Evolutionary conservation across 2,888 invertebrate species (phyloP), one percentile per base, ranked within the genome.

Genomic region (Colostygia pectinataria): DNA sequence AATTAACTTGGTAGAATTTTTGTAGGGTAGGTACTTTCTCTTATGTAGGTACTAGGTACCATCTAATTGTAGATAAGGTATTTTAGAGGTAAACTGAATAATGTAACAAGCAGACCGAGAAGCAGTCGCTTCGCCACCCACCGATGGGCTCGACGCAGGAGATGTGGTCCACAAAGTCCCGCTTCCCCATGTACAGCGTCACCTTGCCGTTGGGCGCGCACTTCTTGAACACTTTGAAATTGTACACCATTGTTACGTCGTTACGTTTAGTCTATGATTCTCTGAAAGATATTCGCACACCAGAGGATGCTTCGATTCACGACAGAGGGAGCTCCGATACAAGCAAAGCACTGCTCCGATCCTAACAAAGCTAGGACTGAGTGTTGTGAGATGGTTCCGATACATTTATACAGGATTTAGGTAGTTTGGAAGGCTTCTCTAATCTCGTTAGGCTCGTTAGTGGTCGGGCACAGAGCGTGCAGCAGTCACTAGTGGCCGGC

Each of bases 191-290:
- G 68, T 97, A 97, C 65, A 97, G 86, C 28, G 96, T 95, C 66
- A 97, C 83, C 90, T 97, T 96, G 59, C 95, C 95, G 83, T 97
- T 97, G 36, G 97, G 96, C 29, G 97, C 94, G 71, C 94, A 93
- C 91, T 97, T 97, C 86, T 97, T 97, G 85, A 95, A 97, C 74
- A 97, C 97, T 84, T 96, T 95, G 81, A 97, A 97, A 79, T 96
- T 97, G 71, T 94, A 95, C 77, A 97, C 97, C 97, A 97, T 97
- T 57, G 79, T 92, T 69, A 28, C n/a, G 50, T 44, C n/a, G n/a
- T n/a, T n/a, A n/a, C n/a, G 24, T 25, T 44, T 40, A 50, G 50
- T 50, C 50, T 36, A 18, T 49, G 18, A 18, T 18, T 4, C 18
- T 18, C 18, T 4, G 18, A 18, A 18, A 18, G 18, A 18, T 18